Conservation (phyloP, 1,140 invertebrate species). For the roundworm (Caenorhabditis elegans) region WBcel235 BX284602.5:13482001-13482500, state of each 20-base stretch:
- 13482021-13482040: no score
- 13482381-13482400: no score
- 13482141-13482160: no score
- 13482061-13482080: no score
- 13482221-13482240: background rate
- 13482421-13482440: conserved; percentile 17
- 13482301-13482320: conserved; percentile 6
- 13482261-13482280: conserved; percentile 13
- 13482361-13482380: background rate
- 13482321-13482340: conserved; percentile 1
- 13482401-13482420: conserved; percentile 21
- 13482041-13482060: no score
- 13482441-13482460: background rate
- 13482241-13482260: background rate
- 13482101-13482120: no score
- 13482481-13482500: background rate
- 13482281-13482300: background rate
- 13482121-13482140: no score
- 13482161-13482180: no score
- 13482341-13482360: background rate
- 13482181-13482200: background rate
- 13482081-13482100: no score
- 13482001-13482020: no score
- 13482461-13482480: conserved; percentile 6
- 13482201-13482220: no score